Conservation (phyloP, 2,113 vertebrate species). For the Theristicus caerulescens region DNA sequence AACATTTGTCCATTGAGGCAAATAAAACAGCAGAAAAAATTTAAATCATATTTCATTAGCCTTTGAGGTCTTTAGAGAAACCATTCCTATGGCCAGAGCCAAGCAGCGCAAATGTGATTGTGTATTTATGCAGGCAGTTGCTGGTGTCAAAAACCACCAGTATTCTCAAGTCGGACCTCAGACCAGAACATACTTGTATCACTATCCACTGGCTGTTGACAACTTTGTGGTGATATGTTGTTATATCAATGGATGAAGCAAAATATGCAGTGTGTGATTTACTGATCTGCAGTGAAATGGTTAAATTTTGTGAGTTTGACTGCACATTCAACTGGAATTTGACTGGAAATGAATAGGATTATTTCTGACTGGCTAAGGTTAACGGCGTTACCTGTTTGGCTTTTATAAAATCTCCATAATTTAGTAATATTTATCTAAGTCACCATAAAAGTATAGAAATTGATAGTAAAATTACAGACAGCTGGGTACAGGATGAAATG, state of each 20-base stretch:
- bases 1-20: background rate
- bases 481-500: constrained; percentile 1
- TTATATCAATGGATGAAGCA: background rate
- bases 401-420: constrained; percentile 19
- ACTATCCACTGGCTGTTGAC: background rate
- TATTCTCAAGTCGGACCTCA: background rate
- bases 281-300: background rate
- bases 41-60: background rate
- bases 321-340: background rate
- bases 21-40: background rate
- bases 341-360: constrained; percentile 22
- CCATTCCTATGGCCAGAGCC: background rate
- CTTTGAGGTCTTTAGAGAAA: background rate
- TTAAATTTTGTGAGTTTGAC: background rate
- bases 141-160: background rate
- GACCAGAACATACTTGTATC: background rate
- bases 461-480: constrained; percentile 30
- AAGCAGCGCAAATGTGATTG: background rate
- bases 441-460: constrained; percentile 21
- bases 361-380: constrained; percentile 5
- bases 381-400: constrained; percentile 23
- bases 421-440: constrained; percentile 34
- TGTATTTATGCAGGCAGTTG: background rate
- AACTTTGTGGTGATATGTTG: background rate
- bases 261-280: background rate